Evolutionary conservation across 2,797 vertebrate species (phyloP).

Genomic region (Champsocephalus gunnari): DNA sequence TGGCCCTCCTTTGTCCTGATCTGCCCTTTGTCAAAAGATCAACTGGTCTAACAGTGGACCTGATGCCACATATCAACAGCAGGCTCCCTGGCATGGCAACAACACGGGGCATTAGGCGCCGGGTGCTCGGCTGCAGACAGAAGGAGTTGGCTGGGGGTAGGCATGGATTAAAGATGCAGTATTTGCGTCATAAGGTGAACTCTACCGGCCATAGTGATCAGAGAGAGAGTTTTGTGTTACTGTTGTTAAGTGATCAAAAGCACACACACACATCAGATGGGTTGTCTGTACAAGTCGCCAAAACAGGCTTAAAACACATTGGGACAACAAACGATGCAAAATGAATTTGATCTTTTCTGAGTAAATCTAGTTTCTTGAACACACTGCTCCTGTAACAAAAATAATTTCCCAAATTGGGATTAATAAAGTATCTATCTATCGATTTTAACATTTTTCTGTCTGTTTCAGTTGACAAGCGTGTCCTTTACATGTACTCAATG

Average conservation of each 20-base stretch:
- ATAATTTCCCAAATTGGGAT: too few relatives aligned
- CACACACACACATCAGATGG: neutral
- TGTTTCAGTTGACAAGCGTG: neutral
- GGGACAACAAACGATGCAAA: neutral
- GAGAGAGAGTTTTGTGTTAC: slow-evolving; percentile 49
- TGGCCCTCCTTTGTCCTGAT: slow-evolving; percentile 52
- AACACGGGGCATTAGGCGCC: slow-evolving; percentile 34
- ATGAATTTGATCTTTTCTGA: neutral
- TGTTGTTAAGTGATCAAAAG: slow-evolving; percentile 26
- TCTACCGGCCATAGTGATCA: slow-evolving; percentile 30
- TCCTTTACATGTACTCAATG: neutral
- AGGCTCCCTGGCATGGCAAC: slow-evolving; percentile 42
- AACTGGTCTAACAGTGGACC: slow-evolving; percentile 60
- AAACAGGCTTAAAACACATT: slow-evolving; percentile 21
- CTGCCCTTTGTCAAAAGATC: slow-evolving; percentile 56
- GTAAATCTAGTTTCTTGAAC: neutral
- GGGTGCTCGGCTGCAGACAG: slow-evolving; percentile 35
- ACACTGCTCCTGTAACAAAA: too few relatives aligned
- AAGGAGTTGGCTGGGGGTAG: slow-evolving; percentile 44
- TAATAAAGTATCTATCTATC: too few relatives aligned
- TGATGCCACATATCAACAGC: slow-evolving; percentile 54
- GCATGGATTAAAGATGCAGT: slow-evolving; percentile 59
- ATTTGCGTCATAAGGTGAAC: slow-evolving; percentile 57
- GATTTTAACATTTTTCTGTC: neutral
- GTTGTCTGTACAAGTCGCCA: neutral